Evolutionary conservation across 2,888 invertebrate species (phyloP).

Genomic region (Perithous albicinctus): DNA sequence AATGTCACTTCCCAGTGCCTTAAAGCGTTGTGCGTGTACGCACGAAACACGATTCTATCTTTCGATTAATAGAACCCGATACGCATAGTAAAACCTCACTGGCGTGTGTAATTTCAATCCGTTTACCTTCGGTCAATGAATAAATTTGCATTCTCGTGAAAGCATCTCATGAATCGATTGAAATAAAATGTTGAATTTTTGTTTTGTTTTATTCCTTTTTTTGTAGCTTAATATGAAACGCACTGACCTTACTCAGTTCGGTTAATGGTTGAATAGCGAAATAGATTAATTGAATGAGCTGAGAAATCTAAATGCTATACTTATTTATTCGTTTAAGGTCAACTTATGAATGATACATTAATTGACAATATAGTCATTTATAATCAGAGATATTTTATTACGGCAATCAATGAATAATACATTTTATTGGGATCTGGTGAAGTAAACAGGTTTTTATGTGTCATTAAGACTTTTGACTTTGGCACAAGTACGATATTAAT

Average conservation of each 20-base stretch:
- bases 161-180: neutral
- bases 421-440: neutral
- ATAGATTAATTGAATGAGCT: neutral
- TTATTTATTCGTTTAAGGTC: neutral
- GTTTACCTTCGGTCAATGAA: constrained; percentile 5
- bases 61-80: neutral
- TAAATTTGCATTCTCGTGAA: neutral
- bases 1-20: constrained; percentile 74
- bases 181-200: too few species aligned
- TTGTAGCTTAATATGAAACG: neutral
- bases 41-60: constrained; percentile 1
- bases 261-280: neutral
- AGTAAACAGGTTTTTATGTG: neutral
- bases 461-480: neutral
- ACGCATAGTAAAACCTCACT: neutral
- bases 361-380: constrained; percentile 1
- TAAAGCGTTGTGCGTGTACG: too few species aligned
- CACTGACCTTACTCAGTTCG: neutral
- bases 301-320: neutral
- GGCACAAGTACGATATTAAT: too few species aligned
- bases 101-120: constrained; percentile 5
- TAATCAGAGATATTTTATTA: neutral
- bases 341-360: neutral
- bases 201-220: neutral
- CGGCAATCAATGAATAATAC: neutral